Conservation (phyloP, 2,888 invertebrate species). For the Nineta flava region DNA sequence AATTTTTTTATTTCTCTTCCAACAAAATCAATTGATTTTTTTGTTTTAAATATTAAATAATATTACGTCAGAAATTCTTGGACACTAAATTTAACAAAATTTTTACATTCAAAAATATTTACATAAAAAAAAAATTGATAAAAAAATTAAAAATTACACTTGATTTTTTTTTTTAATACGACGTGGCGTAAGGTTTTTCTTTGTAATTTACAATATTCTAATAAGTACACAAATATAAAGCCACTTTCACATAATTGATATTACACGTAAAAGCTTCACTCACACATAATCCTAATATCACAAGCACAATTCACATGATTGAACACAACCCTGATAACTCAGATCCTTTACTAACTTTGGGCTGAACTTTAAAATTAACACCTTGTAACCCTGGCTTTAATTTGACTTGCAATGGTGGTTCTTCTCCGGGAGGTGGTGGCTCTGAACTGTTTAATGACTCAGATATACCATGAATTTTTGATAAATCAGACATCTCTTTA, state of each 20-base stretch:
- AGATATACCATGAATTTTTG: slow-evolving; percentile 14
- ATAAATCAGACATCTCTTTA: slow-evolving; percentile 25
- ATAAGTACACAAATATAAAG: no score
- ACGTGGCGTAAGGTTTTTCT: no score
- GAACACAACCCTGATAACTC: slow-evolving; percentile 78
- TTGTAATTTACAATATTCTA: no score
- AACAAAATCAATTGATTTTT: no score
- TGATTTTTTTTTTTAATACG: no score
- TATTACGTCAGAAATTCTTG: no score
- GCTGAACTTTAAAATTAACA: slow-evolving; percentile 49
- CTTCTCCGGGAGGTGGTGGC: slow-evolving; percentile 41
- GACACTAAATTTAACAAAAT: no score
- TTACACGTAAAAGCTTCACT: background rate
- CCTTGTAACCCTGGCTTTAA: slow-evolving; percentile 51
- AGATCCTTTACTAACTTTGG: slow-evolving; percentile 53
- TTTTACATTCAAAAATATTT: no score
- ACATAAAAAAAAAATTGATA: no score
- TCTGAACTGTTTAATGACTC: slow-evolving; percentile 20
- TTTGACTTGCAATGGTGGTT: slow-evolving; percentile 31
- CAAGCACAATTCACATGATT: slow-evolving; percentile 46
- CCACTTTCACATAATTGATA: background rate
- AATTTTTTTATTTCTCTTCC: no score
- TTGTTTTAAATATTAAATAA: no score
- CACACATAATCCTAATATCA: background rate
- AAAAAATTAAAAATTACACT: no score